Evolutionary conservation across 2,888 invertebrate species (phyloP).

Genomic region (Gymnocheta viridis): DNA sequence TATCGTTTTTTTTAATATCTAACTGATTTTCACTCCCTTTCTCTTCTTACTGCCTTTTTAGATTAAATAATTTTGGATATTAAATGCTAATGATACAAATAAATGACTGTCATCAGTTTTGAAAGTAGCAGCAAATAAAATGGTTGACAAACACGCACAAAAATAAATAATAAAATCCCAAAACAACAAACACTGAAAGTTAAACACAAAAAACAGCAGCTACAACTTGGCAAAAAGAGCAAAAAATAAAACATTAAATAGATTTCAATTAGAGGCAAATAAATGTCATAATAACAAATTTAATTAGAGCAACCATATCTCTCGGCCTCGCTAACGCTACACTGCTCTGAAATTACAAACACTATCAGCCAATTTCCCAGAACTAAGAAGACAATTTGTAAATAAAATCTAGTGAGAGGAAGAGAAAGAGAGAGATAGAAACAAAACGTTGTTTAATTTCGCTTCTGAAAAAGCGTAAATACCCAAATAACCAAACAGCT

Average conservation of each 20-base stretch:
- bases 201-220: neutral
- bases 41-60: conserved; percentile 17
- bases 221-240: conserved; percentile 8
- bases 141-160: conserved; percentile 38
- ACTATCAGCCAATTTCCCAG: neutral
- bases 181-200: conserved; percentile 15
- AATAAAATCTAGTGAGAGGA: conserved; percentile 25
- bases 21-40: conserved; percentile 6
- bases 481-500: conserved; percentile 68
- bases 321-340: neutral
- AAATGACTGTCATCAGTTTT: conserved; percentile 47
- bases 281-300: conserved; percentile 66
- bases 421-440: neutral
- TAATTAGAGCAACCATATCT: conserved; percentile 59
- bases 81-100: conserved; percentile 45
- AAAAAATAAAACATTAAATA: conserved; percentile 51
- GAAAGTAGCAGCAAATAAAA: conserved; percentile 28
- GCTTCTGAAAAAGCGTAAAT: conserved; percentile 75
- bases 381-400: neutral
- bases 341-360: neutral
- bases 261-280: conserved; percentile 67
- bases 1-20: conserved; percentile 2
- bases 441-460: conserved; percentile 24
- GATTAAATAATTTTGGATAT: conserved; percentile 19
- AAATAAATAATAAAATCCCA: conserved; percentile 9